Evolutionary conservation across 2,888 invertebrate genomes (phyloP).

Genomic region (Cryptocephalus primarius): DNA sequence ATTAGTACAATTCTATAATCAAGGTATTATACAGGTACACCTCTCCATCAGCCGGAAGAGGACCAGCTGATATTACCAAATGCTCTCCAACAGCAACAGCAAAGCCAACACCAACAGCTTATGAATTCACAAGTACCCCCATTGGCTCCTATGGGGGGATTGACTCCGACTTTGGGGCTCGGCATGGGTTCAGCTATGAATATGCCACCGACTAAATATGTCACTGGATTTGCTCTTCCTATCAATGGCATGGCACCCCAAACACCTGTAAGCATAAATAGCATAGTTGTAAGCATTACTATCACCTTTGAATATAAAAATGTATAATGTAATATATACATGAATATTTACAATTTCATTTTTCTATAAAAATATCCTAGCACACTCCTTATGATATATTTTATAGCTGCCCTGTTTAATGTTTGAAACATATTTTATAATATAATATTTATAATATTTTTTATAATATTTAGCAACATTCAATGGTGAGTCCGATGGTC

Average conservation of each 20-base stretch:
- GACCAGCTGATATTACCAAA: slow-evolving; percentile 83
- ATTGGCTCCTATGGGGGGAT: slow-evolving; percentile 43
- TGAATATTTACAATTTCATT: no score
- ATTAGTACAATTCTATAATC: no score
- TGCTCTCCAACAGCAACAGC: slow-evolving; percentile 65
- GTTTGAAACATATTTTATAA: no score
- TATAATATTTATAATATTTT: not conserved
- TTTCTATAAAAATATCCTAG: no score
- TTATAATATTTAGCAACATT: slow-evolving; percentile 54
- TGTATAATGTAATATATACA: no score
- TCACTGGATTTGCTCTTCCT: slow-evolving; percentile 65
- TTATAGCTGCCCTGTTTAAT: no score
- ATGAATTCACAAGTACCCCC: slow-evolving; percentile 44
- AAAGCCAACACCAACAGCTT: slow-evolving; percentile 30
- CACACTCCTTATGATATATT: no score
- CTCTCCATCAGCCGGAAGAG: slow-evolving; percentile 81
- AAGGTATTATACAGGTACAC: slow-evolving; percentile 45
- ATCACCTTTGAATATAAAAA: no score
- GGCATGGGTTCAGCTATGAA: slow-evolving; percentile 55
- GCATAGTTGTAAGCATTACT: no score
- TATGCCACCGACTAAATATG: slow-evolving; percentile 59
- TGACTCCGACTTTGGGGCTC: slow-evolving; percentile 50
- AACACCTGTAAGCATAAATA: slow-evolving; percentile 57
- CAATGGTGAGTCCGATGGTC: slow-evolving; percentile 55
- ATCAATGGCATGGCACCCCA: slow-evolving; percentile 74